Evolutionary conservation across 2,113 vertebrate genomes (phyloP).

Genomic region (Mungos mungo): DNA sequence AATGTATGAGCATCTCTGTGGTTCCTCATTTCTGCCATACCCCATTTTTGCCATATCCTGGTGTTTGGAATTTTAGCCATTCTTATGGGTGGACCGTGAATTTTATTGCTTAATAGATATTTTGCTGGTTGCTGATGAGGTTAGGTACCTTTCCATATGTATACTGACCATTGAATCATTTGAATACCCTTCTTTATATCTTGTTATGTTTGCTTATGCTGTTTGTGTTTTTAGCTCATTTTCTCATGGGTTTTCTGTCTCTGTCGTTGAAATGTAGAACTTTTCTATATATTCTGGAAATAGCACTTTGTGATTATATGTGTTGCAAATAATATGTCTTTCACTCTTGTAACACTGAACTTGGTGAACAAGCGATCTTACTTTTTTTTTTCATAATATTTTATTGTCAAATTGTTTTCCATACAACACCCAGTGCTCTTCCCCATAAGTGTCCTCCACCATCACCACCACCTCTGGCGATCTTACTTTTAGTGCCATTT

Average conservation of each 20-base stretch:
- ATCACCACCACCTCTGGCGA: no score
- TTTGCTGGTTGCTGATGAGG: background rate
- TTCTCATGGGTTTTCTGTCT: background rate
- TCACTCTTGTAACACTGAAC: background rate
- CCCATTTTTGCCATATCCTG: background rate
- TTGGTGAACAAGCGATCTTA: background rate
- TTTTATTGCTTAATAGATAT: background rate
- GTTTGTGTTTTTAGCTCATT: background rate
- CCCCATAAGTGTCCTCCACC: no score
- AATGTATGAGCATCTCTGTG: background rate
- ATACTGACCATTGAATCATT: background rate
- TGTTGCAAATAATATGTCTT: background rate
- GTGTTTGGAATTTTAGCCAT: background rate
- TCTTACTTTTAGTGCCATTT: background rate
- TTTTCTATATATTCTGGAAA: background rate
- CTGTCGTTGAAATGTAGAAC: background rate
- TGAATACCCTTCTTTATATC: fast-evolving
- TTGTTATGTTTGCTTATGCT: background rate
- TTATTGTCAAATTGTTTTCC: no score
- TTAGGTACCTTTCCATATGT: background rate
- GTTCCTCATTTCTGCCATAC: background rate
- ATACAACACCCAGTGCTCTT: no score
- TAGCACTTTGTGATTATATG: background rate
- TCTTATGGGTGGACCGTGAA: background rate
- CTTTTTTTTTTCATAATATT: no score